These are phyloP conservation scores for Eupeodes latifasciatus DNA, from an alignment of 2,888 invertebrate genomes.

Conservation along the genomic window DNA sequence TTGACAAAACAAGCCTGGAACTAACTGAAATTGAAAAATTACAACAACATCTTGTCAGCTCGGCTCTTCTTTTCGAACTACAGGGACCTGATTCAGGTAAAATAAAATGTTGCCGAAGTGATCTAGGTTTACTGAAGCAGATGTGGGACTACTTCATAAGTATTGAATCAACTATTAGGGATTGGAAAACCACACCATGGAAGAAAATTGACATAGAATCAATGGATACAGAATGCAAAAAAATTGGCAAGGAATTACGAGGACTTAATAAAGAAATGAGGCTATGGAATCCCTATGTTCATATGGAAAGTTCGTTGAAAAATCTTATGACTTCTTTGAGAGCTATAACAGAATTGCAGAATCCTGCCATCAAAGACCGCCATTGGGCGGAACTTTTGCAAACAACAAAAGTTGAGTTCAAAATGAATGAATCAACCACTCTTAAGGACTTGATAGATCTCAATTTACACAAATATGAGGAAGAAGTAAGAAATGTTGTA, in stretches of 20 bases:
- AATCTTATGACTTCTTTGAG: constrained; percentile 96
- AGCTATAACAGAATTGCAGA: constrained; percentile 96
- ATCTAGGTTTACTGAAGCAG: constrained; percentile 90
- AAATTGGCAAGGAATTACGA: constrained; percentile 93
- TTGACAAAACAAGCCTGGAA: constrained; percentile 89
- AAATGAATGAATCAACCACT: constrained; percentile 87
- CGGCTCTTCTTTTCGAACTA: constrained; percentile 94
- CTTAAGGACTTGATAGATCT: constrained; percentile 93
- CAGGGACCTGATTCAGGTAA: constrained; percentile 92
- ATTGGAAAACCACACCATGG: constrained; percentile 98
- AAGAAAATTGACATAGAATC: constrained; percentile 96
- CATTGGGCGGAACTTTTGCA: constrained; percentile 98
- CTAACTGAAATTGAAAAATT: constrained; percentile 89
- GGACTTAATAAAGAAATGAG: constrained; percentile 92
- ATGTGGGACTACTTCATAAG: constrained; percentile 96
- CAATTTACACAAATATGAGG: constrained; percentile 96
- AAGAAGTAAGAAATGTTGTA: constrained; percentile 97
- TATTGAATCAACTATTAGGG: constrained; percentile 92
- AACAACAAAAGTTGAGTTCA: constrained; percentile 90
- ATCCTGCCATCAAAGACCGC: constrained; percentile 95
- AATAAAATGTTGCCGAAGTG: constrained; percentile 90
- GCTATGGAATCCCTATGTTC: constrained; percentile 91
- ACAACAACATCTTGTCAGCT: constrained; percentile 88
- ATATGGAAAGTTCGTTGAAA: constrained; percentile 92
- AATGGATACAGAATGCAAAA: constrained; percentile 97